Evolutionary conservation across 2,113 vertebrate genomes (phyloP), one percentile per base, ranked within the genome.

Genomic region (Chloebia gouldiae): DNA sequence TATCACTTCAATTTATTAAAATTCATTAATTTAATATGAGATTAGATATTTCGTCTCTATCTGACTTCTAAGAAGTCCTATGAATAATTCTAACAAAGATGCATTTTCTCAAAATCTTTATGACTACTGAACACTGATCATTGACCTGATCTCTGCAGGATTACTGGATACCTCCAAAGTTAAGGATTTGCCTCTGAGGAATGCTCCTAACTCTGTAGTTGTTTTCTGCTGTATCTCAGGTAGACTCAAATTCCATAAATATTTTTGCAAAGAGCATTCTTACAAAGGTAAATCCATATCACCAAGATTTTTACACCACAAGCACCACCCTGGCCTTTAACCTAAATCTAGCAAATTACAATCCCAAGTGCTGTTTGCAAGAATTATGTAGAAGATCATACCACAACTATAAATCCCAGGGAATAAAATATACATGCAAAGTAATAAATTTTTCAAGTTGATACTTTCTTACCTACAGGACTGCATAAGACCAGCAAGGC

Each of bases 401-500:
- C 22, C 21, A 45, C 77, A 87, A 54, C 19, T 35, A 39, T 19
- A 79, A 53, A 73, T 37, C 14, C 63, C 20, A 7, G 17, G 6
- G 19, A 73, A 82, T 35, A 54, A 86, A 81, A 68, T 4, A 39
- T 24, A 69, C 72, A 86, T 79, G 13, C 4, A 49, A 86, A 93
- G 40, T 21, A 83, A 75, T 22, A 27, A 4, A 13, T 18, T 56
- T 54, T 91, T 33, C 8, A 86, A 56, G 24, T n/a, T 9, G 3
- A 7, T 28, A 15, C 31, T 60, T 66, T 57, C 97, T 98, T 98
- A 99, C 99, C 99, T 99, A 97, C 99, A 99, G 17, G 98, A 99
- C 97, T 99, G 99, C 99, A 99, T 99, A 65, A 99, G 98, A 72
- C 99, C 99, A 19, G 99, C 99, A 91, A 99, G 98, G 76, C 99